phyloP scores from a whole-genome alignment of 2,888 invertebrate species.

The Drosophila leonis region DNA sequence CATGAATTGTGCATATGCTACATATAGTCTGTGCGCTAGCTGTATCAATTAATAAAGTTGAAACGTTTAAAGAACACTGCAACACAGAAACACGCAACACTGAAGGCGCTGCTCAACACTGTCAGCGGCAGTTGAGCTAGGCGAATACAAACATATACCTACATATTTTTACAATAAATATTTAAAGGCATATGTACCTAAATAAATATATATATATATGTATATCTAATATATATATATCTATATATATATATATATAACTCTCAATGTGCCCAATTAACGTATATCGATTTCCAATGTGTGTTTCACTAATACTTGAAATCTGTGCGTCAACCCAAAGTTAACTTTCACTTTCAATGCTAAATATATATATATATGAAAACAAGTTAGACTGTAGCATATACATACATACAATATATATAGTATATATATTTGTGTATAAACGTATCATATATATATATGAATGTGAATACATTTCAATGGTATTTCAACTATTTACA shows the following conservation, averaged over 20 bases:
- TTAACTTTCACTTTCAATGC: slow-evolving; percentile 77
- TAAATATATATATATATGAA: slow-evolving; percentile 22
- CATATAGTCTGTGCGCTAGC: slow-evolving; percentile 6
- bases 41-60: slow-evolving; percentile 29
- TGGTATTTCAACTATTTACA: slow-evolving; percentile 69
- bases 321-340: slow-evolving; percentile 75
- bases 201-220: slow-evolving; percentile 3
- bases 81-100: not conserved
- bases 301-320: slow-evolving; percentile 47
- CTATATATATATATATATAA: slow-evolving; percentile 24
- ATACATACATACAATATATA: slow-evolving; percentile 13
- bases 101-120: slow-evolving; percentile 12
- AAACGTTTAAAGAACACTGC: slow-evolving; percentile 5
- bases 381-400: slow-evolving; percentile 9
- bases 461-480: slow-evolving; percentile 27
- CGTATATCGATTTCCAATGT: slow-evolving; percentile 60
- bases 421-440: not conserved
- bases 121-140: not conserved
- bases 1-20: slow-evolving; percentile 2
- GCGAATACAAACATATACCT: not conserved
- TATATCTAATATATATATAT: slow-evolving; percentile 2
- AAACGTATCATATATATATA: not conserved
- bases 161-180: slow-evolving; percentile 24
- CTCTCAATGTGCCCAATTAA: slow-evolving; percentile 67
- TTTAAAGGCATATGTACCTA: slow-evolving; percentile 7